A percentile compares a stretch with the other conserved stretches of the same genome.
These are phyloP conservation scores for Rousettus leschenaultii DNA, from an alignment of 2,113 vertebrate species.

Conservation along the genomic window DNA sequence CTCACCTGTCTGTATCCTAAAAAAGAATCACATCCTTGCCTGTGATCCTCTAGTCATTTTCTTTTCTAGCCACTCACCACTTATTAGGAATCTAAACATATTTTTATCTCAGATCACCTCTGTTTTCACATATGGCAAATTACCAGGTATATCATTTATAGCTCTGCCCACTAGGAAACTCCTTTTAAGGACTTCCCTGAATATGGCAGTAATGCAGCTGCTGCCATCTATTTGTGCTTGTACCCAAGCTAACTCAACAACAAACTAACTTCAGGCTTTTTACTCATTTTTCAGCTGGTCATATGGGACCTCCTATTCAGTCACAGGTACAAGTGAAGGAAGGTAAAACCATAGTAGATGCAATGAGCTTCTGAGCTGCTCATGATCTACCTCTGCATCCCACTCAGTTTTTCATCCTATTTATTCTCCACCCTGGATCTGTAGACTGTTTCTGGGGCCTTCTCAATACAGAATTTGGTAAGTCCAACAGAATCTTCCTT, in stretches of 20 bases:
- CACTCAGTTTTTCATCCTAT: neutral
- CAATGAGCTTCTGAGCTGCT: neutral
- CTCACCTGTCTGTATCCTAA: neutral
- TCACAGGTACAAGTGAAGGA: neutral
- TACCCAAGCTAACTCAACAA: neutral
- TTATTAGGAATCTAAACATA: neutral
- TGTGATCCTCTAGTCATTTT: neutral
- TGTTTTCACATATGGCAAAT: neutral
- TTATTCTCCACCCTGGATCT: neutral
- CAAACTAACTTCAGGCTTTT: neutral
- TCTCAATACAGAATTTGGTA: neutral
- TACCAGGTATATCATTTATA: neutral
- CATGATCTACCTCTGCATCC: neutral
- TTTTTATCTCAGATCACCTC: neutral
- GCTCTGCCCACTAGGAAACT: neutral
- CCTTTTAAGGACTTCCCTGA: neutral
- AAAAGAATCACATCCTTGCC: neutral
- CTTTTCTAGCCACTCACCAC: neutral
- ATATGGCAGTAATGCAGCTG: neutral
- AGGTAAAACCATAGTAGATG: neutral
- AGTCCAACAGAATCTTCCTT: neutral
- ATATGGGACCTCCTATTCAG: neutral
- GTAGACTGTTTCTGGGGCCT: too few relatives aligned
- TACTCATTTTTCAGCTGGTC: neutral
- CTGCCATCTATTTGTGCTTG: neutral